Evolutionary conservation across 1,140 invertebrate species (phyloP), one percentile per base, ranked within the genome.

Genomic region (Drosophila quadrilineata): DNA sequence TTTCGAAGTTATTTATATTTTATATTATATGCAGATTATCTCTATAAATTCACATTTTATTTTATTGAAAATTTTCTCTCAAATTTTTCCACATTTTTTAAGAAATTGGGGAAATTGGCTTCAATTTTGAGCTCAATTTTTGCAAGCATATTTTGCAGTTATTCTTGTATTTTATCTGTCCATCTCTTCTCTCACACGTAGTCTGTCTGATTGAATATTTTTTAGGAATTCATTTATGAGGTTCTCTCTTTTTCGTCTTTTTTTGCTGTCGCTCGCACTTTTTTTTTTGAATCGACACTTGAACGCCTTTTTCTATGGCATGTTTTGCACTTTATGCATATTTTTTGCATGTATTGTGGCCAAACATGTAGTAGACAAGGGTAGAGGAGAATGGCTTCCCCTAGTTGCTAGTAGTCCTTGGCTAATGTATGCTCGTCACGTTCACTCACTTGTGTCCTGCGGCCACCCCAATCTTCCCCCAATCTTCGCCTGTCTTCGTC

Each of bases 351-450:
- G 79, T 73, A 77, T 79, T 64, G 65, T 69, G 76, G 63, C 67
- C 75, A 79, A 71, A 66, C 46, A 63, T 65, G 50, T 22, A 33
- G 28, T 49, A 19, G 40, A 40, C n/a, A 12, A 36, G 14, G 17
- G 22, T n/a, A 33, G 28, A 57, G 19, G 40, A 40, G 16, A 12
- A 36, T 21, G 17, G 22, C 9, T 54, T 36, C 6, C 33, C 19
- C 41, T 19, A 22, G 43, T 22, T 21, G 2, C 4, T 14, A 16
- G 21, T 29, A 14, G 28, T 19, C 28, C 41, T 26, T 4, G 31
- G 28, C 54, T 84, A 84, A 84, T 84, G 65, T 84, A 84, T 84
- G 77, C 77, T 77, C 57, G 73, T 84, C 77, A 84, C 77, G 77
- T 84, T 82, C 85, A 67, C 79, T 73, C 73, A 84, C 77, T 84